phyloP scores from a whole-genome alignment of 2,888 invertebrate genomes.

The Platycnemis pennipes region DNA sequence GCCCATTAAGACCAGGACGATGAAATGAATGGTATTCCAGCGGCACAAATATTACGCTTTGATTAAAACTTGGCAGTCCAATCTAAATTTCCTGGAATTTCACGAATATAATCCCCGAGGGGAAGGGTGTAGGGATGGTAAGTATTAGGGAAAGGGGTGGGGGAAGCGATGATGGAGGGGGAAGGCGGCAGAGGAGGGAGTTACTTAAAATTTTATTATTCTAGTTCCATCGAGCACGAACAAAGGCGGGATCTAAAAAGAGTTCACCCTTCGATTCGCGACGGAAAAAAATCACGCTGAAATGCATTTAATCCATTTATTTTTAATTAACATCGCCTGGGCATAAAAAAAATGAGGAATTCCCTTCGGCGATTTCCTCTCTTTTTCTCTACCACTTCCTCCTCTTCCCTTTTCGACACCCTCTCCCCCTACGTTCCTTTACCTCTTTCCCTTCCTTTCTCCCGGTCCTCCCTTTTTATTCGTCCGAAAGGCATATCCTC shows the following conservation, averaged over 20 bases:
- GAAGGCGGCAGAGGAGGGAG: neutral
- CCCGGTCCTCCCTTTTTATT: neutral
- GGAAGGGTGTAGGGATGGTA: neutral
- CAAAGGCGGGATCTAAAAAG: neutral
- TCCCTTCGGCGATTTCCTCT: conserved; percentile 46
- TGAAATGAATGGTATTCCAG: conserved; percentile 28
- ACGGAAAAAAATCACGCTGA: conserved; percentile 48
- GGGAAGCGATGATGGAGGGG: neutral
- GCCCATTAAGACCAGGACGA: neutral
- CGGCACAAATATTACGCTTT: conserved; percentile 25
- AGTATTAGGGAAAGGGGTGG: neutral
- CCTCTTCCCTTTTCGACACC: neutral
- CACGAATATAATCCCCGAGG: neutral
- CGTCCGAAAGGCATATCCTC: conserved; percentile 41
- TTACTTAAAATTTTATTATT: conserved; percentile 19
- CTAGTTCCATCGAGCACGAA: neutral
- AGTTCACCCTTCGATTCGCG: neutral
- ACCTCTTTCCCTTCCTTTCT: neutral
- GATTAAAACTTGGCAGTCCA: conserved; percentile 39
- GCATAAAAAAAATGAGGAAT: conserved; percentile 42
- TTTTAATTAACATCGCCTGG: conserved; percentile 55
- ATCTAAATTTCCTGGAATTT: conserved; percentile 34
- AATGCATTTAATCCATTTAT: conserved; percentile 63
- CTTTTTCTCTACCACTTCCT: too few relatives aligned
- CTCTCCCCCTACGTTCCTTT: neutral